Conservation (phyloP, 2,797 vertebrate species). For the Molothrus ater region DNA sequence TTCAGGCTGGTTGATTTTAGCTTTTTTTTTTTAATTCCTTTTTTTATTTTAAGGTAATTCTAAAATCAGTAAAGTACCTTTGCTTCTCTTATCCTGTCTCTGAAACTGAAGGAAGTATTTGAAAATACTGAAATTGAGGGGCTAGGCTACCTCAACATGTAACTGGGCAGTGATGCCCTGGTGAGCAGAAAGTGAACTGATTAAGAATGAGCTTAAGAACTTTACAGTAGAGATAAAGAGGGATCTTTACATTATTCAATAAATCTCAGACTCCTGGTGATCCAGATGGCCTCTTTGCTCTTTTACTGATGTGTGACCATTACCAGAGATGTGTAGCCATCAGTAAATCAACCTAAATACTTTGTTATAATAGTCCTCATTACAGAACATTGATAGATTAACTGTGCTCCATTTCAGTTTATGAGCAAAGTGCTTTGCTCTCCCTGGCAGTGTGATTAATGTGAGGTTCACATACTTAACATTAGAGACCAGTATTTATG, state of each 20-base stretch:
- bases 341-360: conserved; percentile 60
- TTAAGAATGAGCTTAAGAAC: background rate
- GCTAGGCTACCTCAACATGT: background rate
- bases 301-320: conserved; percentile 39
- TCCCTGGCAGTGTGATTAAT: conserved; percentile 59
- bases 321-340: conserved; percentile 46
- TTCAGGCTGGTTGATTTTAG: background rate
- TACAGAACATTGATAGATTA: conserved; percentile 66
- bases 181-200: background rate
- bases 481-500: conserved; percentile 61
- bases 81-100: background rate
- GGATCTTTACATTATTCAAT: background rate
- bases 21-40: background rate
- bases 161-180: background rate
- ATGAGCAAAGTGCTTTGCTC: conserved; percentile 50
- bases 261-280: conserved; percentile 6
- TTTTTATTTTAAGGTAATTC: background rate
- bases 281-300: conserved; percentile 37
- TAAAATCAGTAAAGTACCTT: background rate
- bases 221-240: background rate
- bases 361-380: conserved; percentile 65
- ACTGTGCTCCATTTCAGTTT: conserved; percentile 53
- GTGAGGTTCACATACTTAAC: conserved; percentile 60
- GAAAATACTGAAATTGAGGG: background rate
- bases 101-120: background rate